Evolutionary conservation across 2,113 vertebrate genomes (phyloP), one percentile per base, ranked within the genome.

Genomic region (Serranochromis macrocephalus): DNA sequence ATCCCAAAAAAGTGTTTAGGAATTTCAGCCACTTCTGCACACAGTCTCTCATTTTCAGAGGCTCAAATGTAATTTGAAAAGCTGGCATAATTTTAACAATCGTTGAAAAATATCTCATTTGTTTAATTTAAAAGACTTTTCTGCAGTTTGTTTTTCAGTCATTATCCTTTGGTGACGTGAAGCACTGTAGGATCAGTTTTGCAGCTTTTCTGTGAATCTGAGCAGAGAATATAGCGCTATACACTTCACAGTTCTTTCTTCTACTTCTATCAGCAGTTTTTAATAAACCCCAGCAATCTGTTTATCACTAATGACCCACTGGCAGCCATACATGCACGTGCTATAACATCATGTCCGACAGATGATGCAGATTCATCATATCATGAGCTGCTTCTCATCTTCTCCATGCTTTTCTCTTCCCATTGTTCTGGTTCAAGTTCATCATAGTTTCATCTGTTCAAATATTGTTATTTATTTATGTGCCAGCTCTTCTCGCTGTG

Each of bases 301-400:
- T 38, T 21, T 40, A 61, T 61, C 57, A 61, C 16, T 61, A 33
- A 3, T 33, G 29, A 61, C 29, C 63, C 33, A 8, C 61, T 38
- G 61, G 33, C 63, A 68, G 33, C 33, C 63, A 8, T 8, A 21
- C 1, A n/a, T 21, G 10, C 63, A 38, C 19, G 0, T 21, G 16
- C 2, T 6, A 0, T 6, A 10, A n/a, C 2, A 0, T 3, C 33
- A 68, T 68, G 63, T 21, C 11, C 0, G 11, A 68, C 63, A 38
- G 61, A 21, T 38, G 61, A 38, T 13, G 10, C 11, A 13, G 19
- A 21, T 21, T 12, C 11, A 21, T 40, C 33, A 5, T 12, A n/a
- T 21, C 61, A 5, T 13, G 33, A 66, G 33, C 61, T 21, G 10
- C 0, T 68, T 68, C 11, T 68, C 63, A 13, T 8, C 33, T 68